phyloP scores from a whole-genome alignment of 2,888 invertebrate species.

The Netelia fuscicornis region DNA sequence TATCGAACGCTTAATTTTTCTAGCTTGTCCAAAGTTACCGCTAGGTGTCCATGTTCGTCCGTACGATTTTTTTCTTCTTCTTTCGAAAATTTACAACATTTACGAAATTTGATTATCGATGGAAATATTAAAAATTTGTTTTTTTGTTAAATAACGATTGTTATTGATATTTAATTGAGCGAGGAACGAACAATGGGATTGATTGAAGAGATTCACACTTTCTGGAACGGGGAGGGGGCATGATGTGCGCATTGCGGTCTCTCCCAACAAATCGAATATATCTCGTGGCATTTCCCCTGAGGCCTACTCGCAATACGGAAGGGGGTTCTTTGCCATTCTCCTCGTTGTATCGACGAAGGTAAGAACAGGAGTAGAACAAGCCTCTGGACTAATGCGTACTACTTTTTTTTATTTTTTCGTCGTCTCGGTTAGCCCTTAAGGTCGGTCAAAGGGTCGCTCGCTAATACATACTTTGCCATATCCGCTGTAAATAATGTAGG shows the following conservation, averaged over 20 bases:
- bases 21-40: slow-evolving; percentile 8
- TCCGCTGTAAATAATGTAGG: background rate
- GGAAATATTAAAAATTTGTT: background rate
- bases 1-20: slow-evolving; percentile 47
- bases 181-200: background rate
- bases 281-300: slow-evolving; percentile 32
- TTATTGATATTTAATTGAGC: background rate
- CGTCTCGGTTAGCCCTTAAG: background rate
- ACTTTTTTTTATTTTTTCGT: background rate
- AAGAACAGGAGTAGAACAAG: background rate
- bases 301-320: slow-evolving; percentile 8
- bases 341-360: slow-evolving; percentile 12
- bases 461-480: background rate
- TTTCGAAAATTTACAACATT: background rate
- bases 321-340: background rate
- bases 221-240: background rate
- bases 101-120: background rate
- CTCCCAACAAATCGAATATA: slow-evolving; percentile 49
- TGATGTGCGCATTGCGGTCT: slow-evolving; percentile 69
- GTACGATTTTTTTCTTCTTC: background rate
- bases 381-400: background rate
- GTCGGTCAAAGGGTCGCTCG: background rate
- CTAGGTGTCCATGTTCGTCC: background rate
- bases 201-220: background rate
- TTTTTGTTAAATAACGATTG: background rate